Evolutionary conservation across 1,140 invertebrate species (phyloP), one percentile per base, ranked within the genome.

Genomic region (Sycobia sp.): DNA sequence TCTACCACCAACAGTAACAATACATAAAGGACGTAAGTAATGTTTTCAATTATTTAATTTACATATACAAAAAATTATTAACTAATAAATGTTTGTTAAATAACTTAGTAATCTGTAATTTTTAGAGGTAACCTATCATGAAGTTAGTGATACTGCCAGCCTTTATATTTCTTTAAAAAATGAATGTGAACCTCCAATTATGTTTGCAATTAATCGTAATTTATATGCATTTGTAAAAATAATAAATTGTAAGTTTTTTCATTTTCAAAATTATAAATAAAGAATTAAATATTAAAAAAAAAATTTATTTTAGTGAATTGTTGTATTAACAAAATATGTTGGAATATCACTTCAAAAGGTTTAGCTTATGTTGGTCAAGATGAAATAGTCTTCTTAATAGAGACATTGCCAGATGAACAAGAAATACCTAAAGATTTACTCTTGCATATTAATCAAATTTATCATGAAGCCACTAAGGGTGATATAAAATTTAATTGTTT

Each of bases 301-400:
- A 27, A 34, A 54, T 66, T 65, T 49, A 69, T 56, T 66, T 83
- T 68, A 93, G 91, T 94, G 82, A 90, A 89, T 70, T 94, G 92
- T 76, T 94, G 92, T 77, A 86, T 93, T 57, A 91, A 91, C 70
- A 86, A 87, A 67, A 83, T 85, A 59, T 91, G 90, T 65, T 93
- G 93, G 88, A 91, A 90, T 77, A 89, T 94, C 66, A 88, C 89
- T 8, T 92, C 90, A 0, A 84, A 87, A 68, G 93, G 93, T 20
- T 79, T 96, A 71, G 87, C 88, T 50, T 89, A 89, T 57, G 91
- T 94, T 25, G 92, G 91, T 14, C 93, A 94, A 74, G 92, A 95
- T 76, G 94, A 96, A 83, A 80, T 95, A 18, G 86, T 94, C 55
- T 86, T 94, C 62, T 71, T 95, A 29, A 77, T 96, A 10, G 92